Evolutionary conservation across 2,797 vertebrate genomes (phyloP), one percentile per base, ranked within the genome.

Genomic region (Sebastolobus altivelis): DNA sequence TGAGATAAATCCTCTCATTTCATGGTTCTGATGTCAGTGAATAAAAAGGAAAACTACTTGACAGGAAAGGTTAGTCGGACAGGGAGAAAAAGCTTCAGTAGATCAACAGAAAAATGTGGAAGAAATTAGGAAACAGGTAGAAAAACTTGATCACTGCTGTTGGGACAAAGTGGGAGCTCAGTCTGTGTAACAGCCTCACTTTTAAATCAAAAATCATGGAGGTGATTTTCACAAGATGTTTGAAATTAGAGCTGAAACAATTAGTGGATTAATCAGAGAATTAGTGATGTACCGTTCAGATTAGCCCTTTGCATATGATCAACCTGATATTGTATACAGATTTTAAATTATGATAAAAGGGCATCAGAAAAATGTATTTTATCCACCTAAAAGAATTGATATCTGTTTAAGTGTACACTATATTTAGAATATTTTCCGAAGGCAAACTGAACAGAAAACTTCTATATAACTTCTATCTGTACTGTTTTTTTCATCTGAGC

Each of bases 51-150:
- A 85, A 75, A 55, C 20, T 16, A 49, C 33, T 31, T 58, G 11
- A 77, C n/a, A 69, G 74, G 69, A 86, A 82, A 82, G 65, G 81
- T 92, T 90, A 91, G 87, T 92, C 63, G 13, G 69, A 80, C 54
- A 70, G 37, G 52, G 61, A 54, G 31, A 66, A n/a, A 63, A 35
- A 25, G 43, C 60, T 14, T 58, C 16, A 65, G 43, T 29, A 78
- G 65, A 31, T 77, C 11, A 25, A 90, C 59, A 31, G 20, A 55
- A 59, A 77, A 75, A 67, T 14, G 4, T 9, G 70, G 43, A 59
- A 56, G 3, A 56, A 59, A 63, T 81, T 11, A 62, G 49, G 18
- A 79, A n/a, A 67, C 8, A 61, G 67, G 54, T 35, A 79, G 65
- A 77, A 68, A 85, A 72, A 78, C 61, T 62, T n/a, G 46, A 40